phyloP scores from a whole-genome alignment of 2,797 vertebrate species.

The Epinephelus malabaricus region DNA sequence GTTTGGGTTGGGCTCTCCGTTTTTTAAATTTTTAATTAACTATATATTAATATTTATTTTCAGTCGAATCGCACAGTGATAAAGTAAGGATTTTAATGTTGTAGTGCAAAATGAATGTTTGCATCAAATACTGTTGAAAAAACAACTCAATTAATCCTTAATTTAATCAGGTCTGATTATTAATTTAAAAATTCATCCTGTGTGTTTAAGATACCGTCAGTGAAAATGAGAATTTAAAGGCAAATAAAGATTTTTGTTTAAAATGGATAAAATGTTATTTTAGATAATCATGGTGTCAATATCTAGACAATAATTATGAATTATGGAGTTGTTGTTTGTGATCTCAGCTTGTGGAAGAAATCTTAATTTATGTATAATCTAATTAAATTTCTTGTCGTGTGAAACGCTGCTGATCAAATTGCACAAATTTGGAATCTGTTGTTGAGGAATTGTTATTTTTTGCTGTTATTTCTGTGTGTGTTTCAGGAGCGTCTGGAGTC shows the following conservation, averaged over 20 bases:
- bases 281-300: background rate
- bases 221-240: no score
- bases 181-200: no score
- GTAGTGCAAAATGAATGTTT: no score
- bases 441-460: background rate
- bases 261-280: background rate
- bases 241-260: no score
- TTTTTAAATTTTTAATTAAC: background rate
- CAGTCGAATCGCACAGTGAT: background rate
- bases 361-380: background rate
- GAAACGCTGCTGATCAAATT: no score
- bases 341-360: background rate
- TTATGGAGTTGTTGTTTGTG: background rate
- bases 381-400: background rate
- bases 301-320: background rate
- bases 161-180: no score
- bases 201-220: no score
- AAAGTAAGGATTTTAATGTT: background rate
- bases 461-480: background rate
- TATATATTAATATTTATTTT: background rate
- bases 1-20: background rate
- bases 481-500: conserved; percentile 93
- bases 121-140: no score
- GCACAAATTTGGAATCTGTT: rapidly evolving
- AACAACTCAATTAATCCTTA: no score